phyloP scores from a whole-genome alignment of 2,113 vertebrate species.

The Thamnaconus septentrionalis region DNA sequence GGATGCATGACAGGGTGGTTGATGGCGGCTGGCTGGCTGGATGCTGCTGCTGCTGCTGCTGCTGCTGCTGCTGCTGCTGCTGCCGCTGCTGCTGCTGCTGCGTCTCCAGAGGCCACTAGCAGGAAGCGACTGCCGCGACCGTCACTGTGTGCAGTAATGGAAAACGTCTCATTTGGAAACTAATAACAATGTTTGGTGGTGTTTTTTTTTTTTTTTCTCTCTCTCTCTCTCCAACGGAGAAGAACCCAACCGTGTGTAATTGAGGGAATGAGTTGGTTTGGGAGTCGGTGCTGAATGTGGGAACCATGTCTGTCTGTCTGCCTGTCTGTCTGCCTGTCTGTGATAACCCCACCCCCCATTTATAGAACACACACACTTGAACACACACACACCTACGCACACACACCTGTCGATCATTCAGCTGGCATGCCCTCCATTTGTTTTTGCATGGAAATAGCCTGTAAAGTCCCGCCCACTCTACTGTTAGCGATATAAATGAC shows the following conservation, averaged over 20 bases:
- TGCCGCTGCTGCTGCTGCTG: too few relatives aligned
- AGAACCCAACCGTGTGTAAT: slow-evolving; percentile 22
- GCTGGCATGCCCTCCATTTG: neutral
- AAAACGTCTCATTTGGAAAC: slow-evolving; percentile 47
- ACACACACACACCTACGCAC: slow-evolving; percentile 4
- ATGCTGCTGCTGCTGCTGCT: neutral
- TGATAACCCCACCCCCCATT: neutral
- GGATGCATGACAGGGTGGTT: slow-evolving; percentile 32
- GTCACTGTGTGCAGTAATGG: slow-evolving; percentile 23
- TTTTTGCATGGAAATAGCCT: slow-evolving; percentile 4
- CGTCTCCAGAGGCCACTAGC: slow-evolving; percentile 29
- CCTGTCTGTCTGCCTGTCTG: neutral
- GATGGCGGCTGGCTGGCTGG: slow-evolving; percentile 19
- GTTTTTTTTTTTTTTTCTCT: too few relatives aligned
- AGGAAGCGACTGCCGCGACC: slow-evolving; percentile 14
- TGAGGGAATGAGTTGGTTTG: slow-evolving; percentile 27
- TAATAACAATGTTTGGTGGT: slow-evolving; percentile 33
- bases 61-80: neutral
- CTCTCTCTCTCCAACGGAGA: too few relatives aligned
- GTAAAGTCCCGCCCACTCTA: slow-evolving; percentile 31
- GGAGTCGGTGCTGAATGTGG: slow-evolving; percentile 15
- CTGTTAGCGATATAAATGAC: slow-evolving; percentile 19
- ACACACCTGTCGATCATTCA: neutral
- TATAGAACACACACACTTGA: neutral
- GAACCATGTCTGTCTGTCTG: slow-evolving; percentile 23